phyloP scores from a whole-genome alignment of 2,888 invertebrate species.

The Calameuta filiformis region DNA sequence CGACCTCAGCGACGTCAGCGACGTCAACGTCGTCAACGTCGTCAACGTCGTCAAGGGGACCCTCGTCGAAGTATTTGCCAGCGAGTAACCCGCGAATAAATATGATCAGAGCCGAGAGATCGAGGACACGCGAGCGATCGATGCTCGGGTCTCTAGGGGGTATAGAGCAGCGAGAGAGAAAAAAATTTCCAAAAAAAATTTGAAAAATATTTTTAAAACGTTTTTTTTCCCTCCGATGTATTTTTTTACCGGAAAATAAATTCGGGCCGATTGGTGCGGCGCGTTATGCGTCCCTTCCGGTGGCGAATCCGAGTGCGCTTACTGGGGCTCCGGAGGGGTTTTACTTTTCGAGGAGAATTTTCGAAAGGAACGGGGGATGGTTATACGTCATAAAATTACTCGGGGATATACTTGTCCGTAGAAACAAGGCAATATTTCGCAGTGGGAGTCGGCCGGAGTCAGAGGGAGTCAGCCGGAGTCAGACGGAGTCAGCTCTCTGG shows the following conservation, averaged over 20 bases:
- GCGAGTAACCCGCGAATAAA: neutral
- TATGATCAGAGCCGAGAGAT: neutral
- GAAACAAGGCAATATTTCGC: slow-evolving; percentile 55
- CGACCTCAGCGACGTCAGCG: neutral
- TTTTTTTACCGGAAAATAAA: neutral
- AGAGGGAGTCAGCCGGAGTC: too few relatives aligned
- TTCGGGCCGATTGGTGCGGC: neutral
- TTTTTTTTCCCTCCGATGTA: neutral
- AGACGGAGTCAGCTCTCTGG: slow-evolving; percentile 21
- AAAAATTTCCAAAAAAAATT: neutral
- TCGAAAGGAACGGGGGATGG: slow-evolving; percentile 29
- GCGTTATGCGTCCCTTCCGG: neutral
- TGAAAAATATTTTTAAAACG: slow-evolving; percentile 17
- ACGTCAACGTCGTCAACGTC: too few relatives aligned
- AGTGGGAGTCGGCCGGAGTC: slow-evolving; percentile 13
- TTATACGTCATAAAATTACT: slow-evolving; percentile 54
- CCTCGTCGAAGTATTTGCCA: neutral
- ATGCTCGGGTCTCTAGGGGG: neutral
- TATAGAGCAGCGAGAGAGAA: neutral
- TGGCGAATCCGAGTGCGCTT: neutral
- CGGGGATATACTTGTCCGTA: slow-evolving; percentile 44
- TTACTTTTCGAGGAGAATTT: neutral
- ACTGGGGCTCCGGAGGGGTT: neutral
- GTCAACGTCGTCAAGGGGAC: neutral
- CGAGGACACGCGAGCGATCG: neutral